Evolutionary conservation across 2,797 vertebrate genomes (phyloP), one percentile per base, ranked within the genome.

Genomic region (Nyctibius grandis): DNA sequence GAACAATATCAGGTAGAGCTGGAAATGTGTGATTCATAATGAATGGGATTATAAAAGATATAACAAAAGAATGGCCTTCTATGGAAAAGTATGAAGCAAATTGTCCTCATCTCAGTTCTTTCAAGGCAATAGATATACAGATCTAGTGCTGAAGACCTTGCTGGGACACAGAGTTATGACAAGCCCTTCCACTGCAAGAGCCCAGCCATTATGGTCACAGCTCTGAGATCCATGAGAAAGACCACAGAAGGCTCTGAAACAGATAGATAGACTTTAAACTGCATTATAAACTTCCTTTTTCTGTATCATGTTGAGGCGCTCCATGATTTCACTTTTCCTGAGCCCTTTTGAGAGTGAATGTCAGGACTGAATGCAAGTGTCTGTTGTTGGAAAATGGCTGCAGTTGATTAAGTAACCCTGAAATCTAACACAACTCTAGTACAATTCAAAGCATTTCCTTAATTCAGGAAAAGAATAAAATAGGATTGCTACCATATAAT

Each of bases 241-340:
- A 48, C 9, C 15, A 7, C 19, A 48, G 1, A 14, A 56, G 25
- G 9, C 21, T 65, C 53, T 73, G 47, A 70, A 85, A 67, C 2
- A 75, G 11, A 78, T 2, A 75, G 11, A 78, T 2, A 56, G 29
- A 47, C 20, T 61, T 76, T 16, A 89, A 78, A 67, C 6, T 34
- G 13, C 19, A 47, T 53, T 61, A 68, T 64, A 64, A 34, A 64
- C 17, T 74, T 86, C 51, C 10, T 2, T 61, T 74, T 74, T 40
- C 36, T 67, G 6, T 40, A 45, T 19, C 1, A 40, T 14, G 0
- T 9, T 40, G 9, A 73, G 15, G 13, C 0, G 1, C 3, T 36
- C 7, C 11, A 42, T 8, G 8, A 42, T 84, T 84, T 53, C 8
- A 33, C 53, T 77, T 77, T 67, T 88, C 40, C 23, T 53, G 26